Evolutionary conservation across 1,140 invertebrate genomes (phyloP).

Genomic region (Pseudachorutes palmiensis): DNA sequence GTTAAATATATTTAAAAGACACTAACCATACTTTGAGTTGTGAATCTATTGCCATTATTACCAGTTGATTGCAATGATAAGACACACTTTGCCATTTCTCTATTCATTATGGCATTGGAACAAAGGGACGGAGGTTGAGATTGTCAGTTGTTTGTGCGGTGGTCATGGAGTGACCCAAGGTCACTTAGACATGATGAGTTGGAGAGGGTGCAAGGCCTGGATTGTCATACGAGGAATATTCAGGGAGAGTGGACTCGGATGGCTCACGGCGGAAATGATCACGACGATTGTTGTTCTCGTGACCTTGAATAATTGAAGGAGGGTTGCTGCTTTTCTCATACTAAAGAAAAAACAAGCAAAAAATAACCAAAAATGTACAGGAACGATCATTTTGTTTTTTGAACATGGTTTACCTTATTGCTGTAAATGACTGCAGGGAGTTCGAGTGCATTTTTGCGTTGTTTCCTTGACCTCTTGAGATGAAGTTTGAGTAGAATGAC

Average conservation of each 20-base stretch:
- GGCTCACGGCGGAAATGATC: conserved; percentile 17
- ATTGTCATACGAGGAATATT: conserved; percentile 30
- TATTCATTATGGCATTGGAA: too few species aligned
- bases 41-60: not conserved
- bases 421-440: conserved; percentile 12
- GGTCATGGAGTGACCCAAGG: not conserved
- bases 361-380: not conserved
- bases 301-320: not conserved
- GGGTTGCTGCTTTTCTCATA: not conserved
- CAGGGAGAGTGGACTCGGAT: conserved; percentile 24
- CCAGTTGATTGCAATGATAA: not conserved
- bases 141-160: not conserved
- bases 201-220: conserved; percentile 20
- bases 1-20: too few species aligned
- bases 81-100: too few species aligned
- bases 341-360: not conserved
- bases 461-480: not conserved
- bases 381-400: too few species aligned
- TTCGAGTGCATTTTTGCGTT: not conserved
- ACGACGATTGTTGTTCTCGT: not conserved
- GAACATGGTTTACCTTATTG: conserved; percentile 6
- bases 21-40: not conserved
- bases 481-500: conserved; percentile 2
- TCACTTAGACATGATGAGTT: conserved; percentile 4
- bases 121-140: not conserved